A percentile compares a stretch with the other conserved stretches of the same genome.
Conservation (phyloP, 2,797 vertebrate species). For the Karalla daura region DNA sequence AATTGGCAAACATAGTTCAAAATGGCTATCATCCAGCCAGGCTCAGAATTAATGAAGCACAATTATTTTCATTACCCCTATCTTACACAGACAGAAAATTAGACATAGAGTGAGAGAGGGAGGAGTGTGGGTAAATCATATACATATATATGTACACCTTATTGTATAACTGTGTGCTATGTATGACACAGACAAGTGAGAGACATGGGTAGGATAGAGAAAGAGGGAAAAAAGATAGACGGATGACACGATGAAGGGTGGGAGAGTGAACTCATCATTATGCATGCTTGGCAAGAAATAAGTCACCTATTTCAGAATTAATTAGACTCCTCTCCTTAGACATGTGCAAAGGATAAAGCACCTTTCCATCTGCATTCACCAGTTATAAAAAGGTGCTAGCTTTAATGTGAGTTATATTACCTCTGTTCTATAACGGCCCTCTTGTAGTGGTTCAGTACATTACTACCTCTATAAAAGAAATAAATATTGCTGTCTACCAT, state of each 20-base stretch:
- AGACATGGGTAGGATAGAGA: conserved; percentile 10
- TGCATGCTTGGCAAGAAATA: conserved; percentile 83
- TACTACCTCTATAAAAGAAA: conserved; percentile 86
- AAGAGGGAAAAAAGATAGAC: conserved; percentile 48
- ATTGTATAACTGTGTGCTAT: conserved; percentile 5
- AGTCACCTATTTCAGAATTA: conserved; percentile 86
- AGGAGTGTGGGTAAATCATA: conserved; percentile 20
- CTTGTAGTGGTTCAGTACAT: conserved; percentile 81
- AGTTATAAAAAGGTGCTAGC: conserved; percentile 82
- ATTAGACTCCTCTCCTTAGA: conserved; percentile 79
- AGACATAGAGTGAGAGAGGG: conserved; percentile 78
- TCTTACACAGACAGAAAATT: conserved; percentile 89
- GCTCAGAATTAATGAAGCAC: conserved; percentile 97
- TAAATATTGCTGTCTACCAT: conserved; percentile 84
- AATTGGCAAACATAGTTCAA: conserved; percentile 99
- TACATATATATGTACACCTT: not conserved
- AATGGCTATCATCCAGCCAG: conserved; percentile 97
- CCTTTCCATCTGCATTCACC: conserved; percentile 77
- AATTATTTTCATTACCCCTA: conserved; percentile 98
- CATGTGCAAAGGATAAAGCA: conserved; percentile 80
- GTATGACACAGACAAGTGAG: conserved; percentile 12
- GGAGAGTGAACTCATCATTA: conserved; percentile 77
- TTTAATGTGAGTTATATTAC: conserved; percentile 86
- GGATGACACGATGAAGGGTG: conserved; percentile 63
- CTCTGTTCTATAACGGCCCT: conserved; percentile 75